A percentile compares a stretch with the other conserved stretches of the same genome.
Conservation (phyloP, 2,797 vertebrate species). For the Bovichtus diacanthus region DNA sequence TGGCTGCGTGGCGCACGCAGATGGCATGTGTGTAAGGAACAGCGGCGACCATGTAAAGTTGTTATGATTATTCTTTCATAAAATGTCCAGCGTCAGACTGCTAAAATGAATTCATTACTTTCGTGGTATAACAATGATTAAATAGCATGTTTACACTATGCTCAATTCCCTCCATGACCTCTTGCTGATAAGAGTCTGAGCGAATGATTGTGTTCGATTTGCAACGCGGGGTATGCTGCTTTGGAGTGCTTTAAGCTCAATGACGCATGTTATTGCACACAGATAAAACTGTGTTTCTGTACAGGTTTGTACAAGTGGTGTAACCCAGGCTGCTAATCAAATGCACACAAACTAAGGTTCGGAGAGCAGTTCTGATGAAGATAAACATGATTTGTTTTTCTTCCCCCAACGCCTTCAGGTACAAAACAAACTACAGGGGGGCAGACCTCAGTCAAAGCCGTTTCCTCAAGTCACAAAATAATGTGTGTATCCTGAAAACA, state of each 20-base stretch:
- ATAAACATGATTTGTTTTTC: not conserved
- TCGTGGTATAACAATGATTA: slow-evolving; percentile 33
- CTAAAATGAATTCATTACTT: slow-evolving; percentile 32
- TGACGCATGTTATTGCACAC: slow-evolving; percentile 54
- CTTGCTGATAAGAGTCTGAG: slow-evolving; percentile 51
- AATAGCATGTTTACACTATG: slow-evolving; percentile 17
- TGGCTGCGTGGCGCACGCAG: slow-evolving; percentile 36
- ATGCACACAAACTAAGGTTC: slow-evolving; percentile 36
- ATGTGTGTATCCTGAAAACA: no score
- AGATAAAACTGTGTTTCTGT: slow-evolving; percentile 50
- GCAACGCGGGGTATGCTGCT: slow-evolving; percentile 37
- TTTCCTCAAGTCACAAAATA: no score
- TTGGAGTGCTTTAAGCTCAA: slow-evolving; percentile 51
- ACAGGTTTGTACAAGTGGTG: slow-evolving; percentile 3
- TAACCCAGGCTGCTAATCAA: slow-evolving; percentile 30
- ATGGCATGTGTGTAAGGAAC: slow-evolving; percentile 46
- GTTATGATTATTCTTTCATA: not conserved
- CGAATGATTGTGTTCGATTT: slow-evolving; percentile 70
- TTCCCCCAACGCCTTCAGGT: not conserved
- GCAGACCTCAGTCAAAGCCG: no score
- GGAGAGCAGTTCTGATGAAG: not conserved
- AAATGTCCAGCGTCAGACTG: slow-evolving; percentile 16
- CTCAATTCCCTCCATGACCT: slow-evolving; percentile 39
- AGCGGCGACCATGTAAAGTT: slow-evolving; percentile 49
- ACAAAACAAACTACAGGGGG: not conserved